Evolutionary conservation across 2,888 invertebrate genomes (phyloP).

Genomic region (Danaus chrysippus): DNA sequence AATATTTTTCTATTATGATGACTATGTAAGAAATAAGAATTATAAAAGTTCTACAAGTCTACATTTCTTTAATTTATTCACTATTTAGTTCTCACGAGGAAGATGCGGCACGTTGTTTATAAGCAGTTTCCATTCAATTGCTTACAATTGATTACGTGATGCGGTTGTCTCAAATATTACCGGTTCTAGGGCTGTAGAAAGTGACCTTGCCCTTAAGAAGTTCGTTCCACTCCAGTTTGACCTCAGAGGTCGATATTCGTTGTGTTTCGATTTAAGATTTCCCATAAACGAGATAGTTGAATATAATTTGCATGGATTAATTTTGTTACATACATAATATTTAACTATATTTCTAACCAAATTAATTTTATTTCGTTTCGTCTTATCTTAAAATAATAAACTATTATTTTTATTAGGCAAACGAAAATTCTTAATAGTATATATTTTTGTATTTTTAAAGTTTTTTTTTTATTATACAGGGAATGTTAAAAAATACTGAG

Average conservation of each 20-base stretch:
- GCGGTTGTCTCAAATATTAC: slow-evolving; percentile 39
- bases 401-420: no score
- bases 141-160: slow-evolving; percentile 29
- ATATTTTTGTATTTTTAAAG: no score
- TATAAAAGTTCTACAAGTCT: background rate
- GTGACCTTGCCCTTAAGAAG: slow-evolving; percentile 64
- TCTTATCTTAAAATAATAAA: no score
- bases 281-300: no score
- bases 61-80: background rate
- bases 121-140: slow-evolving; percentile 32
- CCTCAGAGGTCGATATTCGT: slow-evolving; percentile 13
- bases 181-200: slow-evolving; percentile 65
- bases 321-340: no score
- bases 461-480: no score
- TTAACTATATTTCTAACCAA: no score
- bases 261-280: background rate
- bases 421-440: no score
- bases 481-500: no score
- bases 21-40: background rate
- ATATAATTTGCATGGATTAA: no score
- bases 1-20: background rate
- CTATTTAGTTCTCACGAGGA: background rate
- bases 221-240: slow-evolving; percentile 58
- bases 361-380: no score
- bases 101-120: slow-evolving; percentile 19